Base-by-base conservation (phyloP, 2,797 vertebrate species). In the Argya squamiceps region DNA sequence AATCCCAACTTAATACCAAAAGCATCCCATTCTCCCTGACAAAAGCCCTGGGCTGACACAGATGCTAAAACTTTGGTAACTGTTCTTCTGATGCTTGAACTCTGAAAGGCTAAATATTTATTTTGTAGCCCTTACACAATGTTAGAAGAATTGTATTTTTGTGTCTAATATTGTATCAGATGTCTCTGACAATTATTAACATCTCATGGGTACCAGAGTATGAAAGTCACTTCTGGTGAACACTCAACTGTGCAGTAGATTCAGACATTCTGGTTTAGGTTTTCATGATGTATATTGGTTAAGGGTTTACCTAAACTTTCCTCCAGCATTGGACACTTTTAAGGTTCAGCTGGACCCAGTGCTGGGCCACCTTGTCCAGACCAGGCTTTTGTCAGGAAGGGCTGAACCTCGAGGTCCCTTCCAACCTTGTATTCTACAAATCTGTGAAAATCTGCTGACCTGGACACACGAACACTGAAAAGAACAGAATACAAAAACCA, bases 181-280 rank as follows among this genome's bases (percentile, higher is more conserved):
- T 41, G 23, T 44, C 16, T 44, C 70, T 73, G 36, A 78, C 15
- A 39, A 18, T 32, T 76, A 30, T 36, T 27, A 52, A 26, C 43
- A 49, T 26, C 26, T 15, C 2, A 60, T 0, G 0, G 0, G 21
- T 22, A 60, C 17, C n/a, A 46, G 12, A 63, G 46, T 43, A 44
- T 21, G 46, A 60, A 71, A 84, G n/a, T 16, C 6, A 49, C 3
- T 88, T 59, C 32, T 68, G 20, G 17, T 27, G 76, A 90, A 78
- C 17, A 50, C 5, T 44, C 32, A 32, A 5, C 50, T 74, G 29
- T 10, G 12, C 60, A 62, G 44, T 29, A 46, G n/a, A 55, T 18
- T 50, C 27, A 71, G 11, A 26, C 5, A 2, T 63, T 49, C 44
- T 50, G 32, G 6, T 44, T 78, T 41, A 47, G 16, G 21, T 65